Evolutionary conservation across 2,113 vertebrate genomes (phyloP).

Genomic region (Etheostoma cragini): DNA sequence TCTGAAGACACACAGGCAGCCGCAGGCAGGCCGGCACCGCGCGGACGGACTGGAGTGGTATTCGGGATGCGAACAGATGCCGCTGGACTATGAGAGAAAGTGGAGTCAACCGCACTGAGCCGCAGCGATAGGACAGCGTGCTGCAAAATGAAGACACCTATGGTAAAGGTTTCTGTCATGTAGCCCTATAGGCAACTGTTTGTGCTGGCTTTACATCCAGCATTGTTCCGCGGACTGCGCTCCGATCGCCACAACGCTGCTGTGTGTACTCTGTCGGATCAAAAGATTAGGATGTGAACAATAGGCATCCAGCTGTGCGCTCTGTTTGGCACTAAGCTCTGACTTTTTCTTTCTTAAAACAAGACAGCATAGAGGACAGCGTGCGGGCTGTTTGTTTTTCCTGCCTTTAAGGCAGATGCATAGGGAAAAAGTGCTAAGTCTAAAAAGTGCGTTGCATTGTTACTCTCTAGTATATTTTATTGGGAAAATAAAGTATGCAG

Average conservation of each 20-base stretch:
- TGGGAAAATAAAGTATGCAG: not conserved
- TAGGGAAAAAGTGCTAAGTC: not conserved
- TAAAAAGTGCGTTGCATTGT: slow-evolving; percentile 23
- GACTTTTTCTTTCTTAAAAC: not conserved
- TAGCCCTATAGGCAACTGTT: slow-evolving; percentile 23
- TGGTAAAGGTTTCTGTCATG: slow-evolving; percentile 83
- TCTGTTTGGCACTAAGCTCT: slow-evolving; percentile 43
- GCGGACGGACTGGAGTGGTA: slow-evolving; percentile 32
- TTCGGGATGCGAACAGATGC: slow-evolving; percentile 24
- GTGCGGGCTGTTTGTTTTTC: not conserved
- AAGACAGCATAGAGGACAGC: not conserved
- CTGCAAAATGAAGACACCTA: slow-evolving; percentile 93
- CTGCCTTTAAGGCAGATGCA: not conserved
- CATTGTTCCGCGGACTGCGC: slow-evolving; percentile 47
- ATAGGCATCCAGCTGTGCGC: slow-evolving; percentile 69
- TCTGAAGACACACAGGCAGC: slow-evolving; percentile 56
- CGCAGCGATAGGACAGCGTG: slow-evolving; percentile 81
- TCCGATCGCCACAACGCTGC: slow-evolving; percentile 21
- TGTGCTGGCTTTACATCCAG: slow-evolving; percentile 8
- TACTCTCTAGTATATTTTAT: not conserved
- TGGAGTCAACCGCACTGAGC: slow-evolving; percentile 79
- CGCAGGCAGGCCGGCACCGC: slow-evolving; percentile 71
- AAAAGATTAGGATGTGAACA: slow-evolving; percentile 70
- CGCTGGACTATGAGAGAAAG: slow-evolving; percentile 83
- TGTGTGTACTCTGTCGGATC: slow-evolving; percentile 57